Base-by-base conservation (phyloP, 1,140 invertebrate species). In the Neotoxoptera formosana region DNA sequence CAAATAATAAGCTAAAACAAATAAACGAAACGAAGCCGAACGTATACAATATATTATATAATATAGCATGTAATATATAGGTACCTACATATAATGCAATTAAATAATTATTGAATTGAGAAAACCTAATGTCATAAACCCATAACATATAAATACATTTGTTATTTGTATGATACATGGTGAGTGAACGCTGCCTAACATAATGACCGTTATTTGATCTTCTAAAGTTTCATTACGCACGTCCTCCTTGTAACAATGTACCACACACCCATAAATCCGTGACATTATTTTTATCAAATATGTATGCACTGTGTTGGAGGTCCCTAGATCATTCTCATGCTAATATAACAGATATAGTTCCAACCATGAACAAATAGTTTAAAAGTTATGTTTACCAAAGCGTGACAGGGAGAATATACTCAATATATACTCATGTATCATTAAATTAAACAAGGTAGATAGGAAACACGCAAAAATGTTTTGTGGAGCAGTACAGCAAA, bases 251-350 rank as follows among this genome's bases (percentile, higher is more conserved):
- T 51, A 92, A 92, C 90, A 92, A 92, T 92, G 67, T 83, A 92
- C 90, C 67, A 51, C 90, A 92, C 90, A 92, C 90, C 90, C 90
- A 92, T 92, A 81, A 81, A 92, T 92, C 67, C 90, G 14, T 92
- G 90, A 92, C 90, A 92, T 92, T 81, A 92, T 83, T 92, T 92
- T 83, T 76, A 83, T 92, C 60, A 83, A 83, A 48, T 83, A 92
- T 92, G 67, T 92, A 81, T 92, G 36, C 76, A 81, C 9, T 83
- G 45, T 48, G 30, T 91, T 67, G 45, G 56, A 67, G 53, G 90
- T 47, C 41, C 41, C 41, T 67, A 30, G 17, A 45, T 76, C 41
- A 91, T 91, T 91, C 23, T 47, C 60, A 91, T 91, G 90, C 60
- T 91, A 76, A 47, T 91, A 76, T 21, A 91, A 56, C 51, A 89